Evolutionary conservation across 2,113 vertebrate species (phyloP).

Genomic region (Rhadina sibilatrix): DNA sequence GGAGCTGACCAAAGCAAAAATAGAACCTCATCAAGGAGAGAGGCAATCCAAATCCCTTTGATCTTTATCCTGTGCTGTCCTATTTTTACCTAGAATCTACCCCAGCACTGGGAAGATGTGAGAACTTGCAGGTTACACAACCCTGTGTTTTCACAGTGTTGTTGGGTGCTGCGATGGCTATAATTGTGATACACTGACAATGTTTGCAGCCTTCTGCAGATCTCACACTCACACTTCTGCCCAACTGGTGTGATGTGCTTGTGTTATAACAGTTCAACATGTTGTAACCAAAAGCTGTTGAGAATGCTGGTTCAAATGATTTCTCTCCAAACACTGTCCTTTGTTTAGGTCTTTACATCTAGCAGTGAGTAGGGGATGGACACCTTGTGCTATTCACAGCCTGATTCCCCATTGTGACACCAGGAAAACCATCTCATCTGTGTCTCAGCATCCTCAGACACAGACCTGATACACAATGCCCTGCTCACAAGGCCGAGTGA

Average conservation of each 20-base stretch:
- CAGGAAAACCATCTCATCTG: not conserved
- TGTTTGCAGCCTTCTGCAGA: conserved; percentile 23
- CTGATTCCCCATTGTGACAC: not conserved
- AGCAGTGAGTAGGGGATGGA: not conserved
- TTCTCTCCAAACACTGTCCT: not conserved
- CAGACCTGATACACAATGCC: not conserved
- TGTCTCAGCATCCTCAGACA: not conserved
- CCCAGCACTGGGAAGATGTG: not conserved
- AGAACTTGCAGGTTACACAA: conserved; percentile 22
- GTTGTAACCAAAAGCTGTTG: conserved; percentile 41
- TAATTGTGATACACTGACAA: conserved; percentile 56
- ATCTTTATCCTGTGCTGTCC: not conserved
- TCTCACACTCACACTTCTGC: conserved; percentile 50
- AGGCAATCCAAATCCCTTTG: not conserved
- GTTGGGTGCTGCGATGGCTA: not conserved
- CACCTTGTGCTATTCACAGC: not conserved
- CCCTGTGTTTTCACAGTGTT: not conserved
- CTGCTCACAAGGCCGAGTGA: not conserved
- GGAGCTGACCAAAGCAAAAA: not conserved
- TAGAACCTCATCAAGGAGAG: not conserved
- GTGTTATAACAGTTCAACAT: not conserved
- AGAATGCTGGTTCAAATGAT: not conserved
- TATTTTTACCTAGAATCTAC: conserved; percentile 8
- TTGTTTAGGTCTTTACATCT: not conserved
- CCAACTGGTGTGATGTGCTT: conserved; percentile 35